Base-by-base conservation (phyloP, 2,888 invertebrate species). In the Dimorphilus gyrociliatus region DNA sequence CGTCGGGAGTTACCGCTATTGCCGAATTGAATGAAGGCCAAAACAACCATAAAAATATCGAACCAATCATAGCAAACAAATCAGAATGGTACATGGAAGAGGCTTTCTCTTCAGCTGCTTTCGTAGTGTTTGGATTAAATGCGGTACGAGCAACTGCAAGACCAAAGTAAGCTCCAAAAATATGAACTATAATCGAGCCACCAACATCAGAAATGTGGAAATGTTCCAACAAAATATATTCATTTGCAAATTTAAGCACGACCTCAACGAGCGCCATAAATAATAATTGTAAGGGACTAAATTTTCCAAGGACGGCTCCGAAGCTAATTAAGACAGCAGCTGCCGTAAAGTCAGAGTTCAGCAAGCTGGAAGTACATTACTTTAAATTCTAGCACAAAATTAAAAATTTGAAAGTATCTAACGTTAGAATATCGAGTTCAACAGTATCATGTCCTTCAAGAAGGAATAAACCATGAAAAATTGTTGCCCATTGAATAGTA, bases 1-100 rank as follows among this genome's bases (percentile, higher is more conserved):
- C 77, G 41, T 73, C 72, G n/a, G n/a, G n/a, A 29, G 74, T 75
- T 0, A 73, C 71, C 2, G 67, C 68, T 5, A 62, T 60, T 0
- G 76, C 82, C 2, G 81, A 77, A 67, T 92, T 94, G 67, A 94
- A 94, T 37, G 85, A 85, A 1, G 92, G 92, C 90, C 90, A 92
- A 65, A 81, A 92, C 34, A 90, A 69, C 88, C 88, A 92, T 26
- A 94, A 69, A 63, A 92, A 90, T 32, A 88, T 64, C 1, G 88
- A 56, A 78, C 81, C 88, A 45, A 90, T 75, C 84, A 88, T 86
- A 10, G 88, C 79, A 52, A 86, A 84, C 35, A 85, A 66, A 60
- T 90, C 86, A 2, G 86, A 82, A 17, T 70, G 72, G 52, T 85
- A 85, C 33, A 69, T 73, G 4, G 62, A 42, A 25, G 55, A 55